phyloP scores from a whole-genome alignment of 64 coral and sea anemone species.

The Stichodactyla helianthus region DNA sequence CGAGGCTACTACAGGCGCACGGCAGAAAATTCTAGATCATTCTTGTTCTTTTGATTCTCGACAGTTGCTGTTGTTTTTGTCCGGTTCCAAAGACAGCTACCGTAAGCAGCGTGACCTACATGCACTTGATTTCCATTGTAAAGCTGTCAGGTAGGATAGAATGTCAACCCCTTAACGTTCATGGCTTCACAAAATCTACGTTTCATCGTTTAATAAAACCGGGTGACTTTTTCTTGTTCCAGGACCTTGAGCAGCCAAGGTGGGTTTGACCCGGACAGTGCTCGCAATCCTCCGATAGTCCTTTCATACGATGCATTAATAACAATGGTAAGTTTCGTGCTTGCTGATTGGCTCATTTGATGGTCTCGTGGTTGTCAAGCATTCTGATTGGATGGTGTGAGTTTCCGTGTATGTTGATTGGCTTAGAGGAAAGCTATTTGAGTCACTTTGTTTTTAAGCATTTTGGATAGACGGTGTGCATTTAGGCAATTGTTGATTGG shows the following conservation, averaged over 20 bases:
- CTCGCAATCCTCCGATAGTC: slow-evolving; percentile 56
- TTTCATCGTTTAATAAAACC: neutral
- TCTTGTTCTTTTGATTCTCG: neutral
- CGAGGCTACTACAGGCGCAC: no score
- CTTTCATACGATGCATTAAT: slow-evolving; percentile 79
- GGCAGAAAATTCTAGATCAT: no score
- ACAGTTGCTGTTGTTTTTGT: slow-evolving; percentile 84
- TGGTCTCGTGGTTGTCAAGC: no score
- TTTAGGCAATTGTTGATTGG: neutral
- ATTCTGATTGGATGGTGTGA: no score
- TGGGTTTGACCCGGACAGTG: slow-evolving; percentile 67
- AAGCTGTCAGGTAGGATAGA: slow-evolving; percentile 67
- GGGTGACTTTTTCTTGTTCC: neutral
- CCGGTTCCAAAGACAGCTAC: slow-evolving; percentile 96
- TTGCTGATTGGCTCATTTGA: neutral
- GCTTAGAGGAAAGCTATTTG: neutral
- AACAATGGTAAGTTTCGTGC: slow-evolving; percentile 45
- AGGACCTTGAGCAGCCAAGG: slow-evolving; percentile 73
- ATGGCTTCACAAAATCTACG: no score
- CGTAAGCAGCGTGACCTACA: slow-evolving; percentile 81
- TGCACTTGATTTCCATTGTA: slow-evolving; percentile 82
- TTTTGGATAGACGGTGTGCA: no score
- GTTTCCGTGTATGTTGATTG: neutral
- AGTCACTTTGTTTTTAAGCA: no score
- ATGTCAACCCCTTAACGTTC: no score